These are phyloP conservation scores for Hylaea fasciaria DNA, from an alignment of 2,888 invertebrate genomes.

Conservation along the genomic window DNA sequence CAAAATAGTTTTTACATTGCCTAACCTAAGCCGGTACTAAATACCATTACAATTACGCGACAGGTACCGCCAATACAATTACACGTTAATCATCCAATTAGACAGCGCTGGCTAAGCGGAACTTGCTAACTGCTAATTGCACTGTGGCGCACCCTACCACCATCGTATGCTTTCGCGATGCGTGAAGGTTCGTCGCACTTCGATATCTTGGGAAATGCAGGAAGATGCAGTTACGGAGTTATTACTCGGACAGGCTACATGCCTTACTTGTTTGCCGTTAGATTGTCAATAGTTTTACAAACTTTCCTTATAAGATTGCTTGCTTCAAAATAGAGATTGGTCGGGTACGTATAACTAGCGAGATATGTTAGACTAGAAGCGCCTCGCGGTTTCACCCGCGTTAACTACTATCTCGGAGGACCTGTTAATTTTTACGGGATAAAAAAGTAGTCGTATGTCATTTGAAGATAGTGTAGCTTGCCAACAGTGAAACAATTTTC, in stretches of 20 bases:
- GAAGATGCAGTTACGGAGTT: constrained; percentile 25
- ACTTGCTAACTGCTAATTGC: constrained; percentile 17
- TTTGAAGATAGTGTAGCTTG: too few relatives aligned
- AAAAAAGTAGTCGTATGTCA: too few relatives aligned
- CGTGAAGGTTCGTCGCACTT: constrained; percentile 36
- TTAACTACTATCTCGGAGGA: too few relatives aligned
- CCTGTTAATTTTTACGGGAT: too few relatives aligned
- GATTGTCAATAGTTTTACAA: constrained; percentile 12
- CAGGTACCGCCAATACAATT: constrained; percentile 20
- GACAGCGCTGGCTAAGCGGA: constrained; percentile 18
- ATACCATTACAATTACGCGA: constrained; percentile 7
- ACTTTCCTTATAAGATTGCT: background rate
- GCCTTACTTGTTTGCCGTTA: constrained; percentile 23
- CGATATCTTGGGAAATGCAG: constrained; percentile 32
- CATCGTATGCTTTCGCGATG: constrained; percentile 25
- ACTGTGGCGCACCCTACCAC: constrained; percentile 13
- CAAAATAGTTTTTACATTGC: constrained; percentile 1
- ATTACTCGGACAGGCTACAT: constrained; percentile 17
- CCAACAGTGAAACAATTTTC: too few relatives aligned
- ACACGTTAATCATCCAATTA: constrained; percentile 21
- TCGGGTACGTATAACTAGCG: too few relatives aligned
- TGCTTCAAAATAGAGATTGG: too few relatives aligned
- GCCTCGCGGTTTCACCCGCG: too few relatives aligned
- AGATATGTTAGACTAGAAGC: too few relatives aligned
- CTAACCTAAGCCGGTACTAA: background rate